Base-by-base conservation (phyloP, 2,888 invertebrate genomes). In the Pollenia amentaria region DNA sequence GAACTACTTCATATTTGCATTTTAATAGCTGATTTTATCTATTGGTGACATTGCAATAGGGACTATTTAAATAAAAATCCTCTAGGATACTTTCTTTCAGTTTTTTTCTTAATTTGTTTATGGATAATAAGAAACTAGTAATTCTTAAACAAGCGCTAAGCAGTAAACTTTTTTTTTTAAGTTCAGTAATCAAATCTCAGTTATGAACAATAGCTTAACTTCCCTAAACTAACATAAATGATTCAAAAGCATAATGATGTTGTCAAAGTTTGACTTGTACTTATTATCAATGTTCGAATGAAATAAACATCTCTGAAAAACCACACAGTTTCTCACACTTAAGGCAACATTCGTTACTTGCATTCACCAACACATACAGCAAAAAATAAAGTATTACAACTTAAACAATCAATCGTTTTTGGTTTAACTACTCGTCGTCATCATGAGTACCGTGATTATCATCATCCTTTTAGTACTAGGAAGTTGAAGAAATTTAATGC, bases 321-420 rank as follows among this genome's bases (percentile, higher is more conserved):
- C 46, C 48, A 21, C 6, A 51, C n/a, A 62, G 16, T 29, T 29
- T 29, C 29, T 3, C 29, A 73, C 44, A 73, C 57, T n/a, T n/a
- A n/a, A 29, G 29, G 29, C 29, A 29, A 29, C 29, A 29, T 29
- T 29, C 29, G 29, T 29, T 6, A 0, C 6, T 29, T 29, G 29
- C 29, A 29, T 29, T 0, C 29, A 29, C n/a, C 3, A 38, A 57
- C 57, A 57, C 14, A 29, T 14, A 75, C 3, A 78, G 46, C 16
- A 55, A 46, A 29, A 7, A 44, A 78, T 8, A 78, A 44, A 55
- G 10, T 16, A 38, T 11, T 69, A 38, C 67, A 65, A 46, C 40
- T 21, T 62, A 70, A 38, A 64, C 69, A 83, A 77, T 65, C 77
- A 77, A 77, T 83, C 64, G 51, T n/a, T 70, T 42, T 14, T 64